A percentile compares a stretch with the other conserved stretches of the same genome.
Conservation (phyloP, 1,140 invertebrate species). For the Drosophila hydei region DNA sequence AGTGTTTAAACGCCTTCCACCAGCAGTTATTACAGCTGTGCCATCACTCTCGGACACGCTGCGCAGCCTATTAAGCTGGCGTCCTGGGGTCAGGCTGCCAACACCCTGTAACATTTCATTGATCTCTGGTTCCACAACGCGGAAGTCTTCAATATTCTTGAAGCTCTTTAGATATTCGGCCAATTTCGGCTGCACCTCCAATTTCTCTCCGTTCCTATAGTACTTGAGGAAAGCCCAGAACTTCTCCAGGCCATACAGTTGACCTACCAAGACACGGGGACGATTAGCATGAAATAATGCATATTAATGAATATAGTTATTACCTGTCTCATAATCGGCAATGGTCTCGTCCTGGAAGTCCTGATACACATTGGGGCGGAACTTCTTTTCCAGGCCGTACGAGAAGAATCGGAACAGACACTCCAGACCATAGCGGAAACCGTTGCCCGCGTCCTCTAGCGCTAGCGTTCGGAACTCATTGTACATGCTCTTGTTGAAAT, state of each 20-base stretch:
- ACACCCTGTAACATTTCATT: conserved; percentile 85
- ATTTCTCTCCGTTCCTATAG: conserved; percentile 91
- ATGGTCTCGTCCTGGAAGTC: conserved; percentile 98
- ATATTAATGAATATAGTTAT: conserved; percentile 70
- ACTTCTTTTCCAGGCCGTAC: conserved; percentile 98
- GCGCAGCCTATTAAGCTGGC: conserved; percentile 85
- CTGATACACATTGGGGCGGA: conserved; percentile 95
- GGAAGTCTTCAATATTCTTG: conserved; percentile 97
- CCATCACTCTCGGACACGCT: conserved; percentile 86
- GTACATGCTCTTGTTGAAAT: conserved; percentile 99
- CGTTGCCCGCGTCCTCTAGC: conserved; percentile 94
- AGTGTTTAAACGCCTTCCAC: conserved; percentile 75
- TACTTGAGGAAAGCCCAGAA: conserved; percentile 99
- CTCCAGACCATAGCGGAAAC: conserved; percentile 96
- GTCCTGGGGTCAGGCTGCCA: conserved; percentile 83
- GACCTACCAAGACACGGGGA: conserved; percentile 87
- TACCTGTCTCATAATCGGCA: conserved; percentile 94
- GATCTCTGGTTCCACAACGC: conserved; percentile 89
- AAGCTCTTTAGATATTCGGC: conserved; percentile 93
- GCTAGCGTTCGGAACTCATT: conserved; percentile 95
- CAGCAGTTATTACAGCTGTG: conserved; percentile 62
- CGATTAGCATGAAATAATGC: not conserved
- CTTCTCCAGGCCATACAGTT: conserved; percentile 99
- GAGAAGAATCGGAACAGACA: conserved; percentile 99
- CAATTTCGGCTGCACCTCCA: conserved; percentile 93